phyloP scores from a whole-genome alignment of 2,888 invertebrate genomes.

The Celastrina argiolus region DNA sequence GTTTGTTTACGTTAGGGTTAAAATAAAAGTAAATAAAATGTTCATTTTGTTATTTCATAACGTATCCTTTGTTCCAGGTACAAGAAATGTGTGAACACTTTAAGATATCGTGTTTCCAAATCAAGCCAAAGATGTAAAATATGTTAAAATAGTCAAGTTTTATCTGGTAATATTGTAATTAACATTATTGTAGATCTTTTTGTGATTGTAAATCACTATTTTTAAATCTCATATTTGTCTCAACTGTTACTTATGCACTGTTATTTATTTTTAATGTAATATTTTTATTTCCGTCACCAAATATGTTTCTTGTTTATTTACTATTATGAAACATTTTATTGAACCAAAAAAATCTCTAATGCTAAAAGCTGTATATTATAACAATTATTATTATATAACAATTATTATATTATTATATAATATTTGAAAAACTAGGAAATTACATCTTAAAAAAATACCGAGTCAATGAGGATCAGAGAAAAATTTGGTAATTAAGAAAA shows the following conservation, averaged over 20 bases:
- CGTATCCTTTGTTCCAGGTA: slow-evolving; percentile 80
- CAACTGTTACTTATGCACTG: neutral
- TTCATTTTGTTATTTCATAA: slow-evolving; percentile 4
- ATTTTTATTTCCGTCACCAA: neutral
- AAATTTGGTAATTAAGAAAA: too few relatives aligned
- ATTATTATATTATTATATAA: too few relatives aligned
- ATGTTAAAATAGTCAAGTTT: slow-evolving; percentile 30
- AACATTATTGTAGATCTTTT: neutral
- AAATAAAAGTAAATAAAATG: neutral
- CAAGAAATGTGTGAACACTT: slow-evolving; percentile 97
- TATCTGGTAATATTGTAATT: slow-evolving; percentile 22
- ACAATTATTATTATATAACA: too few relatives aligned
- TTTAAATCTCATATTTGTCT: slow-evolving; percentile 4
- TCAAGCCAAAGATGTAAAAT: slow-evolving; percentile 67
- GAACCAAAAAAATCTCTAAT: neutral
- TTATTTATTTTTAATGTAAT: neutral
- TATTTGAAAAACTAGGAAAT: too few relatives aligned
- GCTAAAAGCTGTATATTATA: neutral
- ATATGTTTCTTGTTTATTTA: neutral
- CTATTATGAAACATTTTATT: too few relatives aligned
- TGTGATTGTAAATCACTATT: slow-evolving; percentile 11
- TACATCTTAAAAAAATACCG: too few relatives aligned
- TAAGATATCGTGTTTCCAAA: slow-evolving; percentile 89
- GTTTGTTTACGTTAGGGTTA: too few relatives aligned
- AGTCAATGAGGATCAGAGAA: too few relatives aligned